Evolutionary conservation across 1,140 invertebrate genomes (phyloP).

Genomic region (Helicoverpa zea): DNA sequence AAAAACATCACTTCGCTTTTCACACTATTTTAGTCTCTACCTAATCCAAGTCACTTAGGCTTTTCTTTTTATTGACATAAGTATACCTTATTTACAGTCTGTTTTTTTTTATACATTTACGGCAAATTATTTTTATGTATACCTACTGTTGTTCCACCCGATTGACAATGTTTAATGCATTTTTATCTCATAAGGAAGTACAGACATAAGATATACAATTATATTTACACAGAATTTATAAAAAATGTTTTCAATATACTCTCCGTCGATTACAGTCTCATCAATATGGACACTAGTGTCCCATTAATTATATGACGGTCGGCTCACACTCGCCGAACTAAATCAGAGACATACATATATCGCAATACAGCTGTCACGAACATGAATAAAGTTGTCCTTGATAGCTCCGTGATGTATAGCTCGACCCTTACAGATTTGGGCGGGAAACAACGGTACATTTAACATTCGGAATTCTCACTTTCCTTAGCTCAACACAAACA

Average conservation of each 20-base stretch:
- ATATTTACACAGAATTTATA: not conserved
- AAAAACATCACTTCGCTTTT: slow-evolving; percentile 12
- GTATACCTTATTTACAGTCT: slow-evolving; percentile 20
- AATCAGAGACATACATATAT: slow-evolving; percentile 19
- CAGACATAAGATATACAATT: not conserved
- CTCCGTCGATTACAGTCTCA: slow-evolving; percentile 10
- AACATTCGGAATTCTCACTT: slow-evolving; percentile 34
- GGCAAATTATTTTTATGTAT: slow-evolving; percentile 10
- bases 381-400: slow-evolving; percentile 35
- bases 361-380: not conserved
- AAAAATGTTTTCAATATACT: not conserved
- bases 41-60: slow-evolving; percentile 16
- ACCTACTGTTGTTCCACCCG: not conserved
- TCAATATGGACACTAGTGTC: slow-evolving; percentile 3
- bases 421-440: slow-evolving; percentile 29
- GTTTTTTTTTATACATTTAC: slow-evolving; percentile 13
- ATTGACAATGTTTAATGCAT: slow-evolving; percentile 34
- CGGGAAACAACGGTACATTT: slow-evolving; percentile 38
- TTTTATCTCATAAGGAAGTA: slow-evolving; percentile 12
- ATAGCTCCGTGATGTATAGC: slow-evolving; percentile 28
- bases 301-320: not conserved
- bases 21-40: not conserved
- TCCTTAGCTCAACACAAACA: slow-evolving; percentile 20
- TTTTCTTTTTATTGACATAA: slow-evolving; percentile 1
- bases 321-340: not conserved